A percentile compares a stretch with the other conserved stretches of the same genome.
Evolutionary conservation across 2,113 vertebrate species (phyloP).

Genomic region (Alethe diademata): DNA sequence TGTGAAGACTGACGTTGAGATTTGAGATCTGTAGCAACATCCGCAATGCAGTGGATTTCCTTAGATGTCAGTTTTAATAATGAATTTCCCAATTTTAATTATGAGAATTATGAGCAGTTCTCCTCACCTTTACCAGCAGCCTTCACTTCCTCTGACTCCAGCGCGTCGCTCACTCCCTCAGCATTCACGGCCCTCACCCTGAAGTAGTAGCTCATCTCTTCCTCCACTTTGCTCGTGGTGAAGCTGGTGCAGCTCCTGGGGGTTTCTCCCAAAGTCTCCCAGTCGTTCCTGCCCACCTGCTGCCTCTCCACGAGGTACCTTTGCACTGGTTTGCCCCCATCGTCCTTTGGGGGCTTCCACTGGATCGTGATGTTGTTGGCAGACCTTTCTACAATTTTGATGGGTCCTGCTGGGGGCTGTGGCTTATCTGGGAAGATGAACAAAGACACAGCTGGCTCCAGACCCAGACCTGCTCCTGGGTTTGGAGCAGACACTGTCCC

Average conservation of each 20-base stretch:
- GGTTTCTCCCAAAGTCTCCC: constrained; percentile 79
- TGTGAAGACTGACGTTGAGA: not conserved
- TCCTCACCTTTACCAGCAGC: constrained; percentile 79
- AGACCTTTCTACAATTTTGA: constrained; percentile 75
- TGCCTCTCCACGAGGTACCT: constrained; percentile 80
- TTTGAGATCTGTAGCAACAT: not conserved
- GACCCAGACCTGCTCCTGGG: not conserved
- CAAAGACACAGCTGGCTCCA: not conserved
- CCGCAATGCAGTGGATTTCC: not conserved
- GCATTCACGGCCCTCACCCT: constrained; percentile 80
- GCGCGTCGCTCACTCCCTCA: constrained; percentile 75
- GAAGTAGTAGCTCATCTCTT: constrained; percentile 82
- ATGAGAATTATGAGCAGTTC: not conserved
- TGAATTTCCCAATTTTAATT: not conserved
- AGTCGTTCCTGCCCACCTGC: constrained; percentile 74
- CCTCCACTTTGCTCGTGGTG: constrained; percentile 76
- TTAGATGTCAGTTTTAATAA: not conserved
- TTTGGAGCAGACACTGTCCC: not conserved
- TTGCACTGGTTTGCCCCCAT: constrained; percentile 79
- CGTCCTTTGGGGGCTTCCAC: constrained; percentile 81
- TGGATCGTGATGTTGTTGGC: constrained; percentile 72
- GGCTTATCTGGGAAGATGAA: constrained; percentile 75
- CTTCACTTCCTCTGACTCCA: constrained; percentile 83
- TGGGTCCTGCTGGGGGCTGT: constrained; percentile 80
- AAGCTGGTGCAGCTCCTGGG: constrained; percentile 69